phyloP scores from a whole-genome alignment of 2,888 invertebrate genomes.

The Eristalis arbustorum region DNA sequence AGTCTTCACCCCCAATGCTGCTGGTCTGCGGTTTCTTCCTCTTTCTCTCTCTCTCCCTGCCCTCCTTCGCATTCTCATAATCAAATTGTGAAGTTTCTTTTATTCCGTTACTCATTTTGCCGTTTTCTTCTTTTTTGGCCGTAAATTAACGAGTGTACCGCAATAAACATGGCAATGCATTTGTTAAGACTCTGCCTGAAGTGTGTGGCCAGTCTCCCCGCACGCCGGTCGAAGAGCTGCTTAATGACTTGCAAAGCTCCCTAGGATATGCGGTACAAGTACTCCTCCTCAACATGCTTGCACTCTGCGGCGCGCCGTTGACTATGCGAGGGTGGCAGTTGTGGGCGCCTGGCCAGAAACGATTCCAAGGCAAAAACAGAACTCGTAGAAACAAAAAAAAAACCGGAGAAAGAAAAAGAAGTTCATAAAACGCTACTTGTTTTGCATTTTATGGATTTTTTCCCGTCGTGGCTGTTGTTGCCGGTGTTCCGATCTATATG shows the following conservation, averaged over 20 bases:
- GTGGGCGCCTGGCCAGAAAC: constrained; percentile 53
- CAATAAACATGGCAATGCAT: constrained; percentile 65
- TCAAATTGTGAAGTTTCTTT: constrained; percentile 35
- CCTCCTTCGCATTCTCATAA: not conserved
- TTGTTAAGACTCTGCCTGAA: constrained; percentile 17
- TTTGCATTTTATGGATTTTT: constrained; percentile 67
- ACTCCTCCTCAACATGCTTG: not conserved
- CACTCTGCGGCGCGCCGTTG: not conserved
- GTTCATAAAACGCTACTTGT: constrained; percentile 62
- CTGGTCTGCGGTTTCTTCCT: constrained; percentile 55
- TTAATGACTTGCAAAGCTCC: constrained; percentile 64
- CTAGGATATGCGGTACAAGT: constrained; percentile 57
- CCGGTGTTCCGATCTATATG: constrained; percentile 56
- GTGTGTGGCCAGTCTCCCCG: not conserved
- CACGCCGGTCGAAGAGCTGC: constrained; percentile 8
- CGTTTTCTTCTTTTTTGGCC: constrained; percentile 23
- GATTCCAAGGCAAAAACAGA: constrained; percentile 24
- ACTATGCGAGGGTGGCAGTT: not conserved
- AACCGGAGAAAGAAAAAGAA: constrained; percentile 21
- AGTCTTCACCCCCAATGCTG: constrained; percentile 40
- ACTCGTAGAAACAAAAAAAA: not conserved
- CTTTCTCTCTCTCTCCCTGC: not conserved
- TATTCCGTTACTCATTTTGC: not conserved
- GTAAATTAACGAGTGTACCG: constrained; percentile 59
- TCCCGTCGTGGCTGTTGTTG: constrained; percentile 12